phyloP scores from a whole-genome alignment of 92 coral and sea anemone species.

The Porites cylindrica region DNA sequence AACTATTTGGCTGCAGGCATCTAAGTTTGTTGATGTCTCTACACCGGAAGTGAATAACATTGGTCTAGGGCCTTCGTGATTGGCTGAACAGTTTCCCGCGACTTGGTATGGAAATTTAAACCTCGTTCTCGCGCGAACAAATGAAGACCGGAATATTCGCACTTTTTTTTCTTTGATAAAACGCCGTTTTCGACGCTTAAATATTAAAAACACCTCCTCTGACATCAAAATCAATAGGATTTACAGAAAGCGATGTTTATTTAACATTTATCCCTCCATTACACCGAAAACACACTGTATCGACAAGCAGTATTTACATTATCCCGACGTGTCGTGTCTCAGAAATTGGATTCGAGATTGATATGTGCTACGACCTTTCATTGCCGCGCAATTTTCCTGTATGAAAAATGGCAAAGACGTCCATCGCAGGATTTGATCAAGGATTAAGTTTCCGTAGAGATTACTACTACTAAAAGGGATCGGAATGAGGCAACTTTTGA shows the following conservation, averaged over 20 bases:
- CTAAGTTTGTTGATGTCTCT: conserved; percentile 27
- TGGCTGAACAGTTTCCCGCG: conserved; percentile 46
- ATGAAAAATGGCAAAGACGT: conserved; percentile 24
- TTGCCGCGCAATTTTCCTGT: conserved; percentile 12
- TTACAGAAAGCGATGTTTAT: conserved; percentile 13
- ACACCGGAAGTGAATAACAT: conserved; percentile 38
- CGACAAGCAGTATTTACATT: conserved; percentile 35
- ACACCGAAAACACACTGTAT: conserved; percentile 1
- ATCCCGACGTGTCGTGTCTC: conserved; percentile 44
- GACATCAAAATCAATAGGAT: not conserved
- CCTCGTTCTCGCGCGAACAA: not conserved
- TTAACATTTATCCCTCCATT: conserved; percentile 28
- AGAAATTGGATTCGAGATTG: conserved; percentile 19
- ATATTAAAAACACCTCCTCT: not conserved
- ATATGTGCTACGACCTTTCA: conserved; percentile 34
- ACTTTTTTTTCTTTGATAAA: not conserved
- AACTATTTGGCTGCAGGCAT: not conserved
- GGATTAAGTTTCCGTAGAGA: conserved; percentile 38
- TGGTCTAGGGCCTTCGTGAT: conserved; percentile 13
- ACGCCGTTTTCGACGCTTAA: not conserved
- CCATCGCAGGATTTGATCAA: conserved; percentile 11
- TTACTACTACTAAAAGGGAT: not conserved
- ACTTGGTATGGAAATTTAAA: conserved; percentile 36
- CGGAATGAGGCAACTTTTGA: not conserved
- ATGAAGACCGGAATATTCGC: not conserved